A percentile compares a stretch with the other conserved stretches of the same genome.
Conservation (phyloP, 2,113 vertebrate genomes). For the Tauraco erythrolophus region DNA sequence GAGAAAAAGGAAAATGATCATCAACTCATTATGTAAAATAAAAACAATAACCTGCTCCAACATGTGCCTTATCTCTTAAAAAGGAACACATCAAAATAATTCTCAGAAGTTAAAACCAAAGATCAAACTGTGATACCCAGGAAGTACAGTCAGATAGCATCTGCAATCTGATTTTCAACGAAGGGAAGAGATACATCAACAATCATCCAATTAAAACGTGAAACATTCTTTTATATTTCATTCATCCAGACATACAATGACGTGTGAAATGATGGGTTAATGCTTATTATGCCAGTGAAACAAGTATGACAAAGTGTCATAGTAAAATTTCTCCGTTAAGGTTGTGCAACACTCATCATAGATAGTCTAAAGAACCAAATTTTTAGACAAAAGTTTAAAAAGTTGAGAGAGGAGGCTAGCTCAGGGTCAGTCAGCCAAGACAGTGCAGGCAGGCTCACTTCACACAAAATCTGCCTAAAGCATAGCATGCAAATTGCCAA, state of each 20-base stretch:
- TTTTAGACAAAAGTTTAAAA: background rate
- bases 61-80: background rate
- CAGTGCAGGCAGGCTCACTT: background rate
- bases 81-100: background rate
- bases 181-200: background rate
- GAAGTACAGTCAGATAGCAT: background rate
- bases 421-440: background rate
- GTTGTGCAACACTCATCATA: background rate
- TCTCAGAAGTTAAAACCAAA: background rate
- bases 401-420: background rate
- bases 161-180: background rate
- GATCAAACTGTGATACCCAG: background rate
- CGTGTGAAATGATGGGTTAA: background rate
- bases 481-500: background rate
- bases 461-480: background rate
- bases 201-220: background rate
- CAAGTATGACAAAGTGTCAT: background rate
- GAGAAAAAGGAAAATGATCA: background rate
- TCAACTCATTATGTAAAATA: background rate
- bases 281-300: background rate
- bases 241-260: accelerated
- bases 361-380: background rate
- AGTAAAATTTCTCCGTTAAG: background rate
- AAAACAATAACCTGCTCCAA: background rate
- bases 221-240: background rate